Evolutionary conservation across 2,797 vertebrate genomes (phyloP).

Genomic region (Ceryle rudis): DNA sequence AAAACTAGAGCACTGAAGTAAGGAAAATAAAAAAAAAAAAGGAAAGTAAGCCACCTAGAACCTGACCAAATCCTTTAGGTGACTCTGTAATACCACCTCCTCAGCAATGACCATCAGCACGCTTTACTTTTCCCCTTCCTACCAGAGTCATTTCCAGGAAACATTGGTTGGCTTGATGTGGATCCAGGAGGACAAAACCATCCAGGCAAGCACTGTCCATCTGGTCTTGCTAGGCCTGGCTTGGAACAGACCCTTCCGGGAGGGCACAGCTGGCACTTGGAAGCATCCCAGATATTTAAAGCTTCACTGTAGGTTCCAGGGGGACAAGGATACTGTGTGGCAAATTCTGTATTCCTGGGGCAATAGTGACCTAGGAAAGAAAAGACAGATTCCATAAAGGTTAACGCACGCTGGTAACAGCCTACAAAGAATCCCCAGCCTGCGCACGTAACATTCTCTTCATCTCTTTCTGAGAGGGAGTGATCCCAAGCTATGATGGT

Average conservation of each 20-base stretch:
- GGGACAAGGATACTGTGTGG: constrained; percentile 86
- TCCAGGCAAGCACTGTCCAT: constrained; percentile 71
- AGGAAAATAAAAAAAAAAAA: background rate
- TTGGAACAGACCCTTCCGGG: constrained; percentile 85
- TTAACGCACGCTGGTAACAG: background rate
- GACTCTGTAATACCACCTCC: background rate
- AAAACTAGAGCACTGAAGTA: background rate
- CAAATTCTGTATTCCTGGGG: constrained; percentile 78
- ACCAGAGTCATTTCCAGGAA: constrained; percentile 39
- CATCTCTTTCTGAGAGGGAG: background rate
- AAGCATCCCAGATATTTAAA: constrained; percentile 61
- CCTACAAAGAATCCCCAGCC: background rate
- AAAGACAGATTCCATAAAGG: background rate
- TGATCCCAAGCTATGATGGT: fast-evolving
- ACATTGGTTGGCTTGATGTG: constrained; percentile 55
- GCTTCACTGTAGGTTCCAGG: constrained; percentile 85
- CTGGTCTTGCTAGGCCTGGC: constrained; percentile 69
- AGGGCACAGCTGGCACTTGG: constrained; percentile 85
- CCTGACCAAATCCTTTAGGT: background rate
- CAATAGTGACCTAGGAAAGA: constrained; percentile 83
- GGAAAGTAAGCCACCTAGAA: background rate
- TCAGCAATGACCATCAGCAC: background rate
- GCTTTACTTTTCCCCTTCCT: fast-evolving
- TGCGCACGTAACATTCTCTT: background rate
- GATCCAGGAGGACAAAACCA: constrained; percentile 79